phyloP scores from a whole-genome alignment of 2,113 vertebrate genomes.

The Channa maculata region DNA sequence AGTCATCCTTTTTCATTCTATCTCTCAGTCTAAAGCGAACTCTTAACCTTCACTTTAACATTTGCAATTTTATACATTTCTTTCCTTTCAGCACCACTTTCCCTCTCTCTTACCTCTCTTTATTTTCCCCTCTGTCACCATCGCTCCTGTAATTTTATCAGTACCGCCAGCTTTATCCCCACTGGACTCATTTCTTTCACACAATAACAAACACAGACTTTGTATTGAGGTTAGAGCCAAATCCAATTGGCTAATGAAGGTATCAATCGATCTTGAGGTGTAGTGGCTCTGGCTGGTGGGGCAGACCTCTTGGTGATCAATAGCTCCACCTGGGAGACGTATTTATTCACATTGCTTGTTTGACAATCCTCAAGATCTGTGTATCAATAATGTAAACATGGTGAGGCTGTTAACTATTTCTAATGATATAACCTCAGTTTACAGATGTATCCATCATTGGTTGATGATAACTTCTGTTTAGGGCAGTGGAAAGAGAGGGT shows the following conservation, averaged over 20 bases:
- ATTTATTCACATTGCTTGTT: constrained; percentile 75
- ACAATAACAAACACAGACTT: constrained; percentile 80
- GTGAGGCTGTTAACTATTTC: constrained; percentile 70
- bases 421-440: constrained; percentile 77
- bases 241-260: constrained; percentile 70
- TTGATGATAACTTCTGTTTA: constrained; percentile 69
- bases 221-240: constrained; percentile 62
- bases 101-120: constrained; percentile 43
- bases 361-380: constrained; percentile 76
- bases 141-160: constrained; percentile 57
- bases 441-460: constrained; percentile 72
- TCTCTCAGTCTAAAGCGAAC: constrained; percentile 33
- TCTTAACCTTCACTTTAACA: constrained; percentile 9
- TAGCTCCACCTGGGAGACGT: constrained; percentile 72
- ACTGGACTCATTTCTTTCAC: constrained; percentile 73
- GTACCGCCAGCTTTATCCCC: constrained; percentile 61
- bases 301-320: constrained; percentile 71
- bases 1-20: constrained; percentile 36
- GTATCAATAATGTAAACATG: constrained; percentile 74
- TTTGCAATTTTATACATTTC: constrained; percentile 39
- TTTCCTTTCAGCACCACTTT: constrained; percentile 42
- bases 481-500: constrained; percentile 62
- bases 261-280: constrained; percentile 77
- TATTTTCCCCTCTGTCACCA: constrained; percentile 62
- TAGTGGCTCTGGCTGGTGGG: constrained; percentile 28